Evolutionary conservation across 2,888 invertebrate species (phyloP).

Genomic region (Marasmarcha lunaedactyla): DNA sequence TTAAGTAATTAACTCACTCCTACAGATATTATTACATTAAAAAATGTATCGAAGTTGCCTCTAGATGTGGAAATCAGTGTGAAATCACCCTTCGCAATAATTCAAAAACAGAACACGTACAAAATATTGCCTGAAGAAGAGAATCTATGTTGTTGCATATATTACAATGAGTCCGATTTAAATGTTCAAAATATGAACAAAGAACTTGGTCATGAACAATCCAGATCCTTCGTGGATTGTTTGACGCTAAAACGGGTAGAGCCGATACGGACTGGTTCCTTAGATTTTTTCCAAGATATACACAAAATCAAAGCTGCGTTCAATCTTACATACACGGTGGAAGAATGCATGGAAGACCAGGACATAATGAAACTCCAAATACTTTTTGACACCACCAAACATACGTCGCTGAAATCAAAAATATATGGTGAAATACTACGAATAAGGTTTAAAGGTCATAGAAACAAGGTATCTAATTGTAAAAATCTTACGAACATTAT

Average conservation of each 20-base stretch:
- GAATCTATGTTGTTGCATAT: constrained; percentile 45
- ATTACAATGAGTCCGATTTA: constrained; percentile 41
- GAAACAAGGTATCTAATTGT: constrained; percentile 42
- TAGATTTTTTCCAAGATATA: constrained; percentile 56
- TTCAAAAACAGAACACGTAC: constrained; percentile 43
- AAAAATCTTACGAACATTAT: too few relatives aligned
- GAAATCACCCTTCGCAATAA: constrained; percentile 60
- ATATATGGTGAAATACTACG: constrained; percentile 46
- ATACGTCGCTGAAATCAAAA: constrained; percentile 40
- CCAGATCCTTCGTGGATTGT: constrained; percentile 40
- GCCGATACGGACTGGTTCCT: constrained; percentile 31
- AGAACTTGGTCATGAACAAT: constrained; percentile 29
- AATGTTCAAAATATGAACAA: constrained; percentile 32
- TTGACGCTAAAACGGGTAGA: constrained; percentile 45
- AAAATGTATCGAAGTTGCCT: constrained; percentile 64
- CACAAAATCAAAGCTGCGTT: constrained; percentile 56
- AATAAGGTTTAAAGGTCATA: constrained; percentile 53
- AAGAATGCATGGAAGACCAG: constrained; percentile 48
- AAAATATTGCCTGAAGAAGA: constrained; percentile 40
- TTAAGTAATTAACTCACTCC: not conserved
- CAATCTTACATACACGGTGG: constrained; percentile 39
- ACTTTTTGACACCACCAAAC: constrained; percentile 55
- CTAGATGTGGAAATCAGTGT: constrained; percentile 54
- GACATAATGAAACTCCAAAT: constrained; percentile 57
- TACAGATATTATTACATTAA: constrained; percentile 65